A percentile compares a stretch with the other conserved stretches of the same genome.
Conservation (phyloP, 2,888 invertebrate species). For the Hypsopygia costalis region DNA sequence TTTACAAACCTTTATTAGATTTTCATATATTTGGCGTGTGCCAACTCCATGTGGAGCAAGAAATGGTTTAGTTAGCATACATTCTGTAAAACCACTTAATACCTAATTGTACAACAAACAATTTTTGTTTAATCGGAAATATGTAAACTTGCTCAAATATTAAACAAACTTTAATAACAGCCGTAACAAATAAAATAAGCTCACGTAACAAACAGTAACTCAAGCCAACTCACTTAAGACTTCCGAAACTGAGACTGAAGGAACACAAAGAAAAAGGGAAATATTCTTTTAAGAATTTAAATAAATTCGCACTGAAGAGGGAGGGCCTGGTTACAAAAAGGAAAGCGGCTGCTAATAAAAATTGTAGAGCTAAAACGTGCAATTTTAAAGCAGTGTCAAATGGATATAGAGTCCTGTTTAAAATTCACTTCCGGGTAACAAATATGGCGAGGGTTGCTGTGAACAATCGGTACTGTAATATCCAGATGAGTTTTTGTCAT, state of each 20-base stretch:
- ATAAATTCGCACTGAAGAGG: conserved; percentile 64
- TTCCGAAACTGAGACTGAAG: conserved; percentile 43
- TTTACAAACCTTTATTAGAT: too few species aligned
- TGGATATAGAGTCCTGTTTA: conserved; percentile 42
- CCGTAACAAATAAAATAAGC: conserved; percentile 11
- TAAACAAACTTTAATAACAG: neutral
- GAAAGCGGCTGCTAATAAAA: conserved; percentile 69
- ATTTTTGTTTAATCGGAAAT: too few species aligned
- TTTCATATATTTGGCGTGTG: too few species aligned
- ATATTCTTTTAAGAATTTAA: conserved; percentile 70
- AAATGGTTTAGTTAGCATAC: too few species aligned
- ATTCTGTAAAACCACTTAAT: too few species aligned
- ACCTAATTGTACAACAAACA: too few species aligned
- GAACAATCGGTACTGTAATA: conserved; percentile 5
- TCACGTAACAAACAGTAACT: conserved; percentile 27
- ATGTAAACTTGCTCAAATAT: too few species aligned
- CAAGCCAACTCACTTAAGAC: conserved; percentile 55
- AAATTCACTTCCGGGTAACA: conserved; percentile 34
- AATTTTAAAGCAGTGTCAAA: conserved; percentile 58
- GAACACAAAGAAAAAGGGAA: conserved; percentile 48
- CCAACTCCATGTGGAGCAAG: too few species aligned
- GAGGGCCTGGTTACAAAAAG: conserved; percentile 58
- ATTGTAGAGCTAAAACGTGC: conserved; percentile 51
- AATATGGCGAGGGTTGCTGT: conserved; percentile 29
- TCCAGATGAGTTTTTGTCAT: too few species aligned